Evolutionary conservation across 2,888 invertebrate genomes (phyloP), one percentile per base, ranked within the genome.

Genomic region (Oeneis ivallda): DNA sequence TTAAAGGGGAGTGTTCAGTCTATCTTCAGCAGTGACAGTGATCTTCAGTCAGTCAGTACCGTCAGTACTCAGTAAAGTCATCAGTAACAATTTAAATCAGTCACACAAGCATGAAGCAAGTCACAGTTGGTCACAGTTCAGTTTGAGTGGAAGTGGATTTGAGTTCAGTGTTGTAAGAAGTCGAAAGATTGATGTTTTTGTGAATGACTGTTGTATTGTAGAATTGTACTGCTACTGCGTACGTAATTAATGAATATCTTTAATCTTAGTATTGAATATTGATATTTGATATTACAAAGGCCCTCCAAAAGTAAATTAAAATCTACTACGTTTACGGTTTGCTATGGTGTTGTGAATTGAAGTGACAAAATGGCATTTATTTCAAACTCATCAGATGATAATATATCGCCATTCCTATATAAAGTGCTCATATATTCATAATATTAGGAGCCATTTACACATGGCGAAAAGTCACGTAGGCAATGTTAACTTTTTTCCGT

Each of bases 381-480:
- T 63, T 32, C 19, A 53, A 56, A 61, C 58, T 47, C 41, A 64
- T 45, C 47, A 61, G 37, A 53, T 19, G 52, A 63, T 62, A 65
- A 63, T 62, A 65, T 47, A 34, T 67, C 65, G 67, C 34, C 41
- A 59, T 61, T 67, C 49, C 61, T 61, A 47, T 67, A 56, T 60
- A 64, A 62, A 66, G 62, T 71, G 65, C 63, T 60, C 56, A 64
- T 50, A 70, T 69, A 15, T 39, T 39, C 73, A 65, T 58, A 69
- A 64, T 67, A 70, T 74, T 81, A 86, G 89, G 83, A 85, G 92
- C 92, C 92, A 92, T 92, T 92, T 87, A 89, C 86, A 86, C 86
- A 87, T 85, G 88, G 86, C 85, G 83, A 85, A 78, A 84, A 89
- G 92, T 92, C 92, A 92, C 92, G 92, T 92, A 92, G 82, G 77